phyloP scores from a whole-genome alignment of 2,797 vertebrate genomes.

The Sciaenops ocellatus region DNA sequence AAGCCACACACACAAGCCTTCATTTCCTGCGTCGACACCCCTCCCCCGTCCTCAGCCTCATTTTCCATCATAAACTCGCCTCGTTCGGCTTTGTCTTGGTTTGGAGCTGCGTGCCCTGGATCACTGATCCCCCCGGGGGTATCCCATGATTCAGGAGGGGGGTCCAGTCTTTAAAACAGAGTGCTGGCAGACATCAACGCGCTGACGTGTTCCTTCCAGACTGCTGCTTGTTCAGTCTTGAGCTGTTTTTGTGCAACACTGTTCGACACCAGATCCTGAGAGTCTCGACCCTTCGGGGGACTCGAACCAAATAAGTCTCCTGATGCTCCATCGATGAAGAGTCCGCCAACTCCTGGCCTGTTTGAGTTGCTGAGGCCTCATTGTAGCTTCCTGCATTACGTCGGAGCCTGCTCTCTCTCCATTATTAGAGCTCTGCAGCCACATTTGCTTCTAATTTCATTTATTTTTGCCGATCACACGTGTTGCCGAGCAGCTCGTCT shows the following conservation, averaged over 20 bases:
- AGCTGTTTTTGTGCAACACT: background rate
- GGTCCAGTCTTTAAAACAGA: background rate
- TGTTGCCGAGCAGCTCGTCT: background rate
- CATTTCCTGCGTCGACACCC: conserved; percentile 1
- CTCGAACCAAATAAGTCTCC: background rate
- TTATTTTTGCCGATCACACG: background rate
- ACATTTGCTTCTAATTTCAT: conserved; percentile 6
- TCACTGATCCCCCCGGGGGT: conserved; percentile 14
- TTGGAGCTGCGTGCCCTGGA: conserved; percentile 20
- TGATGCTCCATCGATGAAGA: background rate
- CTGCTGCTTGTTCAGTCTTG: background rate
- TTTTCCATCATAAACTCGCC: conserved; percentile 48
- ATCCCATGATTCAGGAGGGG: conserved; percentile 22
- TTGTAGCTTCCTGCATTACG: conserved; percentile 12
- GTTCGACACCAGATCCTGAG: too few relatives aligned
- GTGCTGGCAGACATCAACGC: background rate
- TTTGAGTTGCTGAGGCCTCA: background rate
- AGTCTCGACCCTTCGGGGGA: background rate
- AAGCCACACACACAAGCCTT: conserved; percentile 11
- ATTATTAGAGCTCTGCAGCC: background rate
- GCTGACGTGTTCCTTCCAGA: conserved; percentile 11
- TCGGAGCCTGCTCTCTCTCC: background rate
- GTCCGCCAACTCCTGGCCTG: background rate
- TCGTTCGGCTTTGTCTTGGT: conserved; percentile 15
- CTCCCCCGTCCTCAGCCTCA: background rate